Base-by-base conservation (phyloP, 2,797 vertebrate species). In the Lagorchestes hirsutus region DNA sequence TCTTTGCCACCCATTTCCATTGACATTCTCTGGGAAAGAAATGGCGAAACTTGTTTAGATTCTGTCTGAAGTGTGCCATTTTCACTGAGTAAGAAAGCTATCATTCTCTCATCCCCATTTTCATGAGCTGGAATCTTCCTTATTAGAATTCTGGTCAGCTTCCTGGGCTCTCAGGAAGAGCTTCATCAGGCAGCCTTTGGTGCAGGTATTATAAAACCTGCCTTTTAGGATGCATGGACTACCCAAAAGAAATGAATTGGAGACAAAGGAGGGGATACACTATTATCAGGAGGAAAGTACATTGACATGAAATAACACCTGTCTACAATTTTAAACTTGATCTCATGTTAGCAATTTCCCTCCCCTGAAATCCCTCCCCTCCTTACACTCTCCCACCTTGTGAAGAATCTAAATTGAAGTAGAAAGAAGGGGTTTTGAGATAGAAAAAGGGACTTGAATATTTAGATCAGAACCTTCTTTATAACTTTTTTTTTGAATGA, bases 201-300 rank as follows among this genome's bases (percentile, higher is more conserved):
- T 87, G n/a, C 93, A 82, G 90, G 22, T 96, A 92, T 95, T 97
- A 97, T 55, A 95, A 91, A 94, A 12, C 4, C 14, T 92, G 95
- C 57, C 0, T 95, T 82, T 92, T 96, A 93, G 91, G 67, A 93
- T 96, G 90, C 0, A 0, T 50, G 58, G 92, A 93, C 92, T 95
- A 57, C 87, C 94, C 34, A 10, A 96, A 97, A 95, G 55, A 94
- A 97, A 97, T 92, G 74, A 95, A 92, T 11, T 3, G 0, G 57
- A 96, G 92, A 82, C 28, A 62, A 0, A 95, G 95, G 93, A 90
- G 82, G 96, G 96, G 54, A 95, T n/a, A 97, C 95, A 97, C 97
- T 28, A 54, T 12, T 93, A 92, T 93, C 4, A 91, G 0, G 3
- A 93, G 95, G 96, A 95, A 97, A 96, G 97, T 92, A 12, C 92